Conservation (phyloP, 2,797 vertebrate genomes). For the Coregonus sp. region DNA sequence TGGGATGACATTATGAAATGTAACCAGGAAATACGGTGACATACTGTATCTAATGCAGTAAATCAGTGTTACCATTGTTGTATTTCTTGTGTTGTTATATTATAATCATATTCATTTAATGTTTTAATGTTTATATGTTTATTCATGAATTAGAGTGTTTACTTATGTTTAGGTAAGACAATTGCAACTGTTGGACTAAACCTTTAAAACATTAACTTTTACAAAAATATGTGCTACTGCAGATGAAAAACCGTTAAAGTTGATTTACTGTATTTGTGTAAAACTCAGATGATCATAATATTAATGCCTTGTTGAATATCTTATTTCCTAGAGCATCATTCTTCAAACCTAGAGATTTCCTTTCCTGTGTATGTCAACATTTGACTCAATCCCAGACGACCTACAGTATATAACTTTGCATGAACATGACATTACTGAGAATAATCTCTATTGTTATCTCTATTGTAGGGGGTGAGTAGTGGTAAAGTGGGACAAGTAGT, state of each 20-base stretch:
- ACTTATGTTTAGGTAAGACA: not conserved
- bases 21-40: constrained; percentile 3
- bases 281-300: too few species aligned
- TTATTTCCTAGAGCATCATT: too few species aligned
- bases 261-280: too few species aligned
- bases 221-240: too few species aligned
- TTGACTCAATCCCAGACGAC: not conserved
- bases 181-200: not conserved
- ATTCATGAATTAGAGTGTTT: not conserved
- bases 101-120: not conserved
- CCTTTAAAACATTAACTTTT: too few species aligned
- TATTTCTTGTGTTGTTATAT: not conserved
- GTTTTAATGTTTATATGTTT: not conserved
- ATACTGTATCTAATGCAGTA: not conserved
- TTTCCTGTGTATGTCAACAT: not conserved
- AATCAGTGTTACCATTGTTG: not conserved
- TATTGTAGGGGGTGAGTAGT: too few species aligned
- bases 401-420: not conserved
- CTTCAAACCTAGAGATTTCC: not conserved
- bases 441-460: not conserved
- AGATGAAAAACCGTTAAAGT: too few species aligned
- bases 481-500: too few species aligned
- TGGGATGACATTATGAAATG: constrained; percentile 51
- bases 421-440: not conserved
- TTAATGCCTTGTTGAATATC: too few species aligned